Conservation (phyloP, 2,888 invertebrate genomes). For the Lypha dubia region DNA sequence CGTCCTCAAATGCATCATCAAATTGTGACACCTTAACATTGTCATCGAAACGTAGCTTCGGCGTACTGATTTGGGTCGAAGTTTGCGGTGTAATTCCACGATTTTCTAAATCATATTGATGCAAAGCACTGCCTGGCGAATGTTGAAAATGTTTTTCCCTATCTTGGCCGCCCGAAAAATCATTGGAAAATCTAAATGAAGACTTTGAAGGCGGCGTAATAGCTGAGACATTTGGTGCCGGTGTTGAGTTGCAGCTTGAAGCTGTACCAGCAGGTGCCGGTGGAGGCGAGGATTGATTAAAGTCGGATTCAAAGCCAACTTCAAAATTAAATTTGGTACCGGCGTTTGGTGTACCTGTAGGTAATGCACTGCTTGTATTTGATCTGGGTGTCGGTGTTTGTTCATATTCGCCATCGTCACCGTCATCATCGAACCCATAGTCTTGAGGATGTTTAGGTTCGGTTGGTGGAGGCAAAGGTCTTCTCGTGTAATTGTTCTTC, state of each 20-base stretch:
- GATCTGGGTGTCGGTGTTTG: conserved; percentile 81
- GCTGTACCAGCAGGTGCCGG: conserved; percentile 78
- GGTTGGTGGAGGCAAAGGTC: conserved; percentile 63
- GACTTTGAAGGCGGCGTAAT: conserved; percentile 79
- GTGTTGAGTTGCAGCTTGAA: conserved; percentile 80
- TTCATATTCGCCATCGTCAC: conserved; percentile 78
- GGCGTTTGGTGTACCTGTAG: conserved; percentile 70
- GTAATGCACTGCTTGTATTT: conserved; percentile 78
- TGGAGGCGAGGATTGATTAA: conserved; percentile 81
- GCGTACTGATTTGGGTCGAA: conserved; percentile 78
- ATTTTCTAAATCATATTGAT: conserved; percentile 75
- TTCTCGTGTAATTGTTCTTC: conserved; percentile 50
- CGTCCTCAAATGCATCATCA: conserved; percentile 84
- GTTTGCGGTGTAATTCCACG: conserved; percentile 69
- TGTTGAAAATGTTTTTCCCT: conserved; percentile 75
- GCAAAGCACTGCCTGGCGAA: conserved; percentile 61
- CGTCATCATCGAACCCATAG: conserved; percentile 75
- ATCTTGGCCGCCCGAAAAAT: conserved; percentile 84
- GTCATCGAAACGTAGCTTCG: conserved; percentile 87
- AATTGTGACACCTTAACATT: conserved; percentile 86
- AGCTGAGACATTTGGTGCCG: conserved; percentile 75
- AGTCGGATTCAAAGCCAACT: conserved; percentile 83
- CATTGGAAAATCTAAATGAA: conserved; percentile 86
- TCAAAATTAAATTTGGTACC: conserved; percentile 82
- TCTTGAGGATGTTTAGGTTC: conserved; percentile 71